Base-by-base conservation (phyloP, 2,797 vertebrate species). In the Chloroceryle inda region DNA sequence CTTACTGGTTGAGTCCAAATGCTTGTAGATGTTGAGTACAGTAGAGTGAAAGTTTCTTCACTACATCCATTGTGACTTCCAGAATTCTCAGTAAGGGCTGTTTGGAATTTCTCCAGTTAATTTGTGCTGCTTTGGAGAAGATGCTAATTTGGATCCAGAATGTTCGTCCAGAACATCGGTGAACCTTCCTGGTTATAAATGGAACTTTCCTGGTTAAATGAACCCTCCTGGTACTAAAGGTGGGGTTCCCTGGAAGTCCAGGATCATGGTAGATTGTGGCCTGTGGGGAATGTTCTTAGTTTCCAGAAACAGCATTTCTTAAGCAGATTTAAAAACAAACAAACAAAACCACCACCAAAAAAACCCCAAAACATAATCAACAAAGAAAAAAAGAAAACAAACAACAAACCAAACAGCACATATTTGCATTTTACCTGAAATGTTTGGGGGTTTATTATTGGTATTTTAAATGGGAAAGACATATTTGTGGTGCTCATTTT, bases 61-160 rank as follows among this genome's bases (percentile, higher is more conserved):
- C 44, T 63, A 27, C 16, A n/a, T 79, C 24, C 6, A 2, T 40
- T 87, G 66, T 66, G 66, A n/a, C 45, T 91, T 88, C 31, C 29
- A 91, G 35, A 19, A 26, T 67, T 24, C 44, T 85, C 56, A 69
- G 1, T 8, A 59, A 61, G 53, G 45, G 9, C n/a, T 24, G 19
- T 75, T 92, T 44, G 69, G 55, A 90, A 26, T 66, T 92, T 80
- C 88, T 86, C 58, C 50, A 44, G 15, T 61, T 66, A 40, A 62
- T 55, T 62, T 62, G 11, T 78, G 35, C 72, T 88, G 47, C 11
- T 1, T 3, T 74, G 20, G 40, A 61, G n/a, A 78, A 72, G 6
- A 8, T 1, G 6, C 5, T 88, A 40, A 45, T n/a, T 75, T 68
- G 17, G n/a, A 88, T 89, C 38, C 17, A 23, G 31, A 75, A 16